These are phyloP conservation scores for Kryptopterus vitreolus DNA, from an alignment of 2,797 vertebrate species.

Conservation along the genomic window DNA sequence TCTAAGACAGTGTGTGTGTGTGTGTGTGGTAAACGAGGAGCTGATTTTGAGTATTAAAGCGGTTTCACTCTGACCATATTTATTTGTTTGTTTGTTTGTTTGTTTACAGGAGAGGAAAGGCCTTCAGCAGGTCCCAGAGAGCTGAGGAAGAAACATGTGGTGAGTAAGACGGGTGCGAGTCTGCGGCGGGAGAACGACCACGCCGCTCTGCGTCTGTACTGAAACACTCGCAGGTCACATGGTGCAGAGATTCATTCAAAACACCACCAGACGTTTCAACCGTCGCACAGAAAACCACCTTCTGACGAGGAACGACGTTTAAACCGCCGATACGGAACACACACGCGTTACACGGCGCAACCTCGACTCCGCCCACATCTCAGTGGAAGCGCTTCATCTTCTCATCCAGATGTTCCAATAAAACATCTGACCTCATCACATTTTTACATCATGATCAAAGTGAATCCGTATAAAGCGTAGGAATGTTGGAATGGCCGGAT, in stretches of 20 bases:
- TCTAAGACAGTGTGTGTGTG: too few relatives aligned
- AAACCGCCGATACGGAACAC: too few relatives aligned
- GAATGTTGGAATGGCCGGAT: too few relatives aligned
- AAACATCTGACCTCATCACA: too few relatives aligned
- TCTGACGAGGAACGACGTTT: too few relatives aligned
- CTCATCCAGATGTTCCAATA: too few relatives aligned
- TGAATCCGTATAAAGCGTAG: too few relatives aligned
- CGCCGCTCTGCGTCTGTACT: slow-evolving; percentile 53
- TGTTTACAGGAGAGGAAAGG: slow-evolving; percentile 54
- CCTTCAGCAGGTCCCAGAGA: neutral
- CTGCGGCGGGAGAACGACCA: slow-evolving; percentile 51
- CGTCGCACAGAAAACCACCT: too few relatives aligned
- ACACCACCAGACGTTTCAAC: too few relatives aligned
- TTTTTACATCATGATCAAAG: too few relatives aligned
- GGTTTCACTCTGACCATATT: too few relatives aligned
- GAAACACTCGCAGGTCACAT: neutral
- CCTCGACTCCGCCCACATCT: neutral
- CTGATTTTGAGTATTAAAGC: neutral
- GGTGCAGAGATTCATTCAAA: neutral
- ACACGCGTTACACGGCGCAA: too few relatives aligned
- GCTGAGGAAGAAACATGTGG: slow-evolving; percentile 43
- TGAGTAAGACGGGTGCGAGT: slow-evolving; percentile 48
- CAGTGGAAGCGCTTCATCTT: neutral
- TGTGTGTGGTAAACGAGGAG: neutral
- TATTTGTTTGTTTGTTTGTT: neutral